Evolutionary conservation across 2,797 vertebrate species (phyloP), one percentile per base, ranked within the genome.

Genomic region (Petrocephalus schoutedeni): DNA sequence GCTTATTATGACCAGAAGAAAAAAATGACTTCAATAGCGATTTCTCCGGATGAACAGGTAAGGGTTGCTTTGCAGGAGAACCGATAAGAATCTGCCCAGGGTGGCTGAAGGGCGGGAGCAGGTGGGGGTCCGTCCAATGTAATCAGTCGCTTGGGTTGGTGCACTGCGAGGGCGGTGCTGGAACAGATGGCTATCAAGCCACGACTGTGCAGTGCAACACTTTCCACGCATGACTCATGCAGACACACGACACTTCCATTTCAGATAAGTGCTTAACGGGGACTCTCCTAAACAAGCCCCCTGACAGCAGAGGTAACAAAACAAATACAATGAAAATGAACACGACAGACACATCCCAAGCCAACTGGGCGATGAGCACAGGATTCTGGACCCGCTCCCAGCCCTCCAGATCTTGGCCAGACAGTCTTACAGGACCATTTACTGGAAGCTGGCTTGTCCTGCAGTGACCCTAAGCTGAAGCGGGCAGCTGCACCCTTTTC

Each of bases 121-220:
- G 45, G 58, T 4, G 0, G 49, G 71, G 16, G 71, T n/a, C 71
- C 6, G 2, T 91, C 83, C 67, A 36, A 85, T 51, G 28, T 59
- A 45, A 77, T 59, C 45, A 7, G 57, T 21, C 88, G 86, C 67
- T 83, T 57, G 36, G 49, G 28, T 61, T 86, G 86, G n/a, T 84
- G 51, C 41, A 85, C 87, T 90, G 89, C 41, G n/a, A 28, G 53
- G 49, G 23, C 5, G 1, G 21, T 45, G 36, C 82, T 45, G 87
- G 67, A 58, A 56, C 14, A 59, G 87, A 88, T 74, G 56, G 86
- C 87, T 82, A 87, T 88, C 87, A n/a, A 61, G 56, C 23, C 53
- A 19, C 1, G 19, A 58, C 82, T 4, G 53, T 32, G 21, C 82
- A 85, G 14, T 23, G 41, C n/a, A 41, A 41, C 45, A 19, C 28